Evolutionary conservation across 2,888 invertebrate genomes (phyloP).

Genomic region (Dasysyrphus albostriatus): DNA sequence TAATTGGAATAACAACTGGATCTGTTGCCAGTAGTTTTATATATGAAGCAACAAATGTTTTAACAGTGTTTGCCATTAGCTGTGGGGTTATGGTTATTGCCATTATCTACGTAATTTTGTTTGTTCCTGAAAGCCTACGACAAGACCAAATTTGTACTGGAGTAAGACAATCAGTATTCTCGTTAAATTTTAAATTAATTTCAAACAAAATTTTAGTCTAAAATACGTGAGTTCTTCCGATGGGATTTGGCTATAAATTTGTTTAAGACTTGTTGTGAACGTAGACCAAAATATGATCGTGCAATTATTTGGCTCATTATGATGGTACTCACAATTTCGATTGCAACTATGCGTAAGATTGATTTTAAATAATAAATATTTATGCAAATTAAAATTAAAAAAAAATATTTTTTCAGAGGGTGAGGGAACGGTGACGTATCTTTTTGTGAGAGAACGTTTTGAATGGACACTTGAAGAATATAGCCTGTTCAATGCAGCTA

Average conservation of each 20-base stretch:
- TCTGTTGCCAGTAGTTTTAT: slow-evolving; percentile 86
- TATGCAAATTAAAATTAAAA: no score
- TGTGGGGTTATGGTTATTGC: slow-evolving; percentile 78
- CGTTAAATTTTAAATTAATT: not conserved
- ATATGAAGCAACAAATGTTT: slow-evolving; percentile 83
- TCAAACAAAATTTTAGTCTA: slow-evolving; percentile 77
- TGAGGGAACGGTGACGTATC: slow-evolving; percentile 85
- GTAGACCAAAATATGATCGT: slow-evolving; percentile 82
- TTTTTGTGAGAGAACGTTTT: slow-evolving; percentile 82
- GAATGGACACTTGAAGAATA: slow-evolving; percentile 82
- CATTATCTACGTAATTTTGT: slow-evolving; percentile 79
- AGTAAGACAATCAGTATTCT: slow-evolving; percentile 76
- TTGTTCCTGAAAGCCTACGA: slow-evolving; percentile 82
- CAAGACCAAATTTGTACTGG: slow-evolving; percentile 79
- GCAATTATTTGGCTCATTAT: slow-evolving; percentile 83
- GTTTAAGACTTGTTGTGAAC: slow-evolving; percentile 81
- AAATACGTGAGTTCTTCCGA: slow-evolving; percentile 82
- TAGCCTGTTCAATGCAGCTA: slow-evolving; percentile 83
- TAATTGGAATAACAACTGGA: slow-evolving; percentile 87
- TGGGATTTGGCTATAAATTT: slow-evolving; percentile 81
- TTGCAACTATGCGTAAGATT: slow-evolving; percentile 81
- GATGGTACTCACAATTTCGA: slow-evolving; percentile 80
- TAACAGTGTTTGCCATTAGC: slow-evolving; percentile 80
- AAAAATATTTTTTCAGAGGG: slow-evolving; percentile 78
- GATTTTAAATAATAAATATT: not conserved